Evolutionary conservation across 2,888 invertebrate genomes (phyloP).

Genomic region (Lypha dubia): DNA sequence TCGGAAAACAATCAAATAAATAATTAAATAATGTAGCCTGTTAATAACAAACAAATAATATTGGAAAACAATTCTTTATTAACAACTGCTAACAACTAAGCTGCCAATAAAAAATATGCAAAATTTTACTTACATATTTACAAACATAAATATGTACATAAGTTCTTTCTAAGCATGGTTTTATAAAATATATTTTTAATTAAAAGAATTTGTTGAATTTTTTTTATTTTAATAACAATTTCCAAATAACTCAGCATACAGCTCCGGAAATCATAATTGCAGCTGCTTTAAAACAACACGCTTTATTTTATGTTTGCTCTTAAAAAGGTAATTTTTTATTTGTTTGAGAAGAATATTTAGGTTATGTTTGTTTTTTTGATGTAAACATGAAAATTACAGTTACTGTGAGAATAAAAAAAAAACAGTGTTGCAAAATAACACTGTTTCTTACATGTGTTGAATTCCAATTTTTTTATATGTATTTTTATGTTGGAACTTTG

Average conservation of each 20-base stretch:
- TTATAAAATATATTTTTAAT: constrained; percentile 55
- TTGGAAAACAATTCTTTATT: constrained; percentile 32
- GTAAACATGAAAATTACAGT: background rate
- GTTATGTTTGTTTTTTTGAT: constrained; percentile 3
- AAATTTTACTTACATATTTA: constrained; percentile 5
- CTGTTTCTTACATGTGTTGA: background rate
- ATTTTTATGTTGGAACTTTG: constrained; percentile 43
- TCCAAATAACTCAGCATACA: constrained; percentile 42
- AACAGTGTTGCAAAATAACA: background rate
- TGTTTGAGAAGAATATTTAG: constrained; percentile 47
- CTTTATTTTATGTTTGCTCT: constrained; percentile 45
- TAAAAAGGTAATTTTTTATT: constrained; percentile 73
- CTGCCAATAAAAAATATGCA: constrained; percentile 57
- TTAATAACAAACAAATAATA: constrained; percentile 49
- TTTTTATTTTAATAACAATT: constrained; percentile 56
- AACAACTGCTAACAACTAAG: constrained; percentile 44
- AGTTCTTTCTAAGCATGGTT: constrained; percentile 70
- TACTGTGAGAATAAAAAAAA: background rate
- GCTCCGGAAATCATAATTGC: constrained; percentile 45
- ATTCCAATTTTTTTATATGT: constrained; percentile 35
- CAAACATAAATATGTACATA: background rate
- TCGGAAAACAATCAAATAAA: constrained; percentile 38
- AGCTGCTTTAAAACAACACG: constrained; percentile 51
- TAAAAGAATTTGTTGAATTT: constrained; percentile 3
- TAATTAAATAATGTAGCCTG: constrained; percentile 63